Percentiles rank a stretch among this genome's conserved stretches.
Conservation (phyloP, 64 coral and sea anemone genomes). For the Dendrophyllia cribrosa region DNA sequence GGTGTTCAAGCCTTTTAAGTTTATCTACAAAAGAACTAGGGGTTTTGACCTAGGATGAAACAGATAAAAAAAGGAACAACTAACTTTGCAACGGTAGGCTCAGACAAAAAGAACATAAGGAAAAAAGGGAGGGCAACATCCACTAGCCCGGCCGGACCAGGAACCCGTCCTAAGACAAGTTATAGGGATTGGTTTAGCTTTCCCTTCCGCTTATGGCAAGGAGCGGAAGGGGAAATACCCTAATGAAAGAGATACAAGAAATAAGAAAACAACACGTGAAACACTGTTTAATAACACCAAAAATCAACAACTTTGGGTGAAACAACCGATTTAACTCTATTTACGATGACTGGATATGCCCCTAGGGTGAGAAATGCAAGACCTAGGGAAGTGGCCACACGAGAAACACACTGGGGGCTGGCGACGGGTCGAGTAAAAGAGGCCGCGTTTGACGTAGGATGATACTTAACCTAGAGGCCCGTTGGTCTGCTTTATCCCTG, state of each 20-base stretch:
- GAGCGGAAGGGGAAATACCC: background rate
- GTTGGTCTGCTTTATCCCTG: conserved; percentile 1
- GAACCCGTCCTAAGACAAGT: background rate
- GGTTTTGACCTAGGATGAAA: too few species aligned
- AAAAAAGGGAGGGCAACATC: too few species aligned
- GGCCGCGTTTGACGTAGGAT: background rate
- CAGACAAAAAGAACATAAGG: too few species aligned
- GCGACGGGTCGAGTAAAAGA: background rate
- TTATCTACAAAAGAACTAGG: background rate
- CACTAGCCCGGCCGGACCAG: too few species aligned
- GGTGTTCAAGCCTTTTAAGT: background rate
- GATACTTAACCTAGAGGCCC: background rate
- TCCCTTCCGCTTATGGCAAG: background rate
- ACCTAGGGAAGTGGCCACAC: background rate
- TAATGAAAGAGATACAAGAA: background rate
- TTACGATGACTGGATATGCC: background rate
- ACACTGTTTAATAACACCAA: background rate
- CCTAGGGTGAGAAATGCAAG: background rate
- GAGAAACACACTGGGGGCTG: background rate
- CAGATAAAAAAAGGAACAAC: too few species aligned
- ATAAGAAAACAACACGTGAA: background rate
- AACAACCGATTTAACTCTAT: background rate
- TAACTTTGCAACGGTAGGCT: too few species aligned
- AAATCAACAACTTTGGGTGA: background rate
- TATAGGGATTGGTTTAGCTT: background rate